phyloP scores from a whole-genome alignment of 2,888 invertebrate species.

The Scrobipalpa costella region DNA sequence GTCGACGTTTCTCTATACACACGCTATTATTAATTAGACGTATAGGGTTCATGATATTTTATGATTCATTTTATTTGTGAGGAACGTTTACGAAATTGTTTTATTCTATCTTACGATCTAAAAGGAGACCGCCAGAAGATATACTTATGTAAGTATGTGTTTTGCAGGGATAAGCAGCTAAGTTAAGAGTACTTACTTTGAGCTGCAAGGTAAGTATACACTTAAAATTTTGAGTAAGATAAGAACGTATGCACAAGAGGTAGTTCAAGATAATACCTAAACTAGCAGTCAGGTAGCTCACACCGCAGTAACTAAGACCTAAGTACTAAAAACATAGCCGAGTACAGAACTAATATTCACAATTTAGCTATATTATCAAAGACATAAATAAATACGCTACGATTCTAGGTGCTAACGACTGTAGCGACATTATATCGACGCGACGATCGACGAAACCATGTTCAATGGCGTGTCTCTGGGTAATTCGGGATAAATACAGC shows the following conservation, averaged over 20 bases:
- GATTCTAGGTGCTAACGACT: neutral
- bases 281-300: too few relatives aligned
- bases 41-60: neutral
- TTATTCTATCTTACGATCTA: neutral
- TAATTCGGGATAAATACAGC: constrained; percentile 33
- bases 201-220: neutral
- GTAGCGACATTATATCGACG: constrained; percentile 27
- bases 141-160: neutral
- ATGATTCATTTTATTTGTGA: neutral
- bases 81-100: neutral
- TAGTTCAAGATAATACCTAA: too few relatives aligned
- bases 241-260: neutral
- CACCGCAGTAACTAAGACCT: too few relatives aligned
- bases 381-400: neutral
- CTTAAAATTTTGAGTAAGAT: neutral
- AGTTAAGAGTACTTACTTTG: neutral
- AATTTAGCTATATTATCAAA: too few relatives aligned
- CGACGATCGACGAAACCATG: constrained; percentile 35
- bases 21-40: constrained; percentile 35
- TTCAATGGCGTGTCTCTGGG: constrained; percentile 29
- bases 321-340: too few relatives aligned
- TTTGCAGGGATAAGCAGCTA: neutral
- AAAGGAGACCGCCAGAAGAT: neutral
- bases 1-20: constrained; percentile 38
- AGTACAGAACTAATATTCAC: too few relatives aligned